Evolutionary conservation across 2,113 vertebrate species (phyloP).

Genomic region (Ahaetulla prasina): DNA sequence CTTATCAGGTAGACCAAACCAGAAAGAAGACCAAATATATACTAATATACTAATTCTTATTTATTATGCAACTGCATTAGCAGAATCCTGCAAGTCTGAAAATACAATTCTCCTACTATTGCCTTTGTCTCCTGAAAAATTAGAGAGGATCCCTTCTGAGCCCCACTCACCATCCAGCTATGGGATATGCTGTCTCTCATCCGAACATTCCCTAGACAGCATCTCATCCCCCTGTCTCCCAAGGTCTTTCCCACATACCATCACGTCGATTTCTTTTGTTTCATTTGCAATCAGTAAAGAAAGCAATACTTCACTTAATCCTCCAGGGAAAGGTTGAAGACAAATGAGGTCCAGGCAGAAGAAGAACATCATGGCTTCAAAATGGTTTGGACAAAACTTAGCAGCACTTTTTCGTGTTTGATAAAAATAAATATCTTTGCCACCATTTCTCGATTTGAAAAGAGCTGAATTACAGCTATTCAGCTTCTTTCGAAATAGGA

Average conservation of each 20-base stretch:
- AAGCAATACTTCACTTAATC: not conserved
- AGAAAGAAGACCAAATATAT: not conserved
- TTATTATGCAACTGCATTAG: not conserved
- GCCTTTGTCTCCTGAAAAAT: not conserved
- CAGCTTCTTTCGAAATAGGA: no score
- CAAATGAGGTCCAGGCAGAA: no score
- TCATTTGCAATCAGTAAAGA: not conserved
- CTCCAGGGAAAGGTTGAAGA: no score
- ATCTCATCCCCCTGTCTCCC: not conserved
- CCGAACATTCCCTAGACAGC: not conserved
- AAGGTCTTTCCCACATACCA: not conserved
- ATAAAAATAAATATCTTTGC: no score
- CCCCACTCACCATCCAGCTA: not conserved
- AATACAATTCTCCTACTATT: not conserved
- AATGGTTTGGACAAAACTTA: no score
- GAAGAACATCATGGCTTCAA: no score
- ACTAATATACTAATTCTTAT: not conserved
- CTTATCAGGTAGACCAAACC: not conserved
- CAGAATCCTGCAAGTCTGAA: not conserved
- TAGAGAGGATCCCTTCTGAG: not conserved
- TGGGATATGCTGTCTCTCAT: not conserved
- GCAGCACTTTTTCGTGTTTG: no score
- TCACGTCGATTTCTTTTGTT: not conserved
- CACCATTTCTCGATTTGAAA: no score
- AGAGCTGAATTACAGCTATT: no score